Evolutionary conservation across 2,888 invertebrate species (phyloP), one percentile per base, ranked within the genome.

Genomic region (Cheilosia urbana): DNA sequence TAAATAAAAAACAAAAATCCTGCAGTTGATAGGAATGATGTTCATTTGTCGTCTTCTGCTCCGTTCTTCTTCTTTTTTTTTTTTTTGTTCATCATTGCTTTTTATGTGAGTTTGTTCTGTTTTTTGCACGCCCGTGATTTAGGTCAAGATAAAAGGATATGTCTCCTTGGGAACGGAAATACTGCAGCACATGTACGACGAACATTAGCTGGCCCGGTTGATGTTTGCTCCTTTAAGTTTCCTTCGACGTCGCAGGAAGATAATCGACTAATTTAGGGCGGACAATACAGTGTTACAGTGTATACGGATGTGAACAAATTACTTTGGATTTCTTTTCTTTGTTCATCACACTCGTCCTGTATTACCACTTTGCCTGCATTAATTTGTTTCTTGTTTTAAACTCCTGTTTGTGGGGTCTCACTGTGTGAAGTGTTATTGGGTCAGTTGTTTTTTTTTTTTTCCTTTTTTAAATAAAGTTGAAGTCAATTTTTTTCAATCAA

Each of bases 121-220:
- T 63, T 55, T 47, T 9, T 30, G 9, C 9, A 2, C 9, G n/a
- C 13, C 51, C 15, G 51, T 53, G 77, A 82, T 82, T 71, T 66
- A 65, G 21, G 71, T 77, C 53, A 66, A 71, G 49, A 66, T 53
- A 55, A 53, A 49, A 40, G 45, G 58, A 69, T 42, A 47, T 71
- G 71, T 55, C 65, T 65, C 34, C 53, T 42, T 75, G 40, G 30
- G 34, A 40, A 42, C 42, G 62, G 47, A 51, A 40, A 77, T 57
- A 63, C 58, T 73, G 55, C 68, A 55, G 40, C 62, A 77, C 68
- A 57, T 57, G 77, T 68, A 73, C 66, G 6, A 49, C 42, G 37
- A 30, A 21, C 53, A 72, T 72, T 76, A 55, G 57, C 49, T 69
- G 40, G 66, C 24, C 4, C 4, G 21, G 24, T 27, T 21, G 55